phyloP scores from a whole-genome alignment of 1,140 invertebrate genomes.

The Trichonephila clavata region DNA sequence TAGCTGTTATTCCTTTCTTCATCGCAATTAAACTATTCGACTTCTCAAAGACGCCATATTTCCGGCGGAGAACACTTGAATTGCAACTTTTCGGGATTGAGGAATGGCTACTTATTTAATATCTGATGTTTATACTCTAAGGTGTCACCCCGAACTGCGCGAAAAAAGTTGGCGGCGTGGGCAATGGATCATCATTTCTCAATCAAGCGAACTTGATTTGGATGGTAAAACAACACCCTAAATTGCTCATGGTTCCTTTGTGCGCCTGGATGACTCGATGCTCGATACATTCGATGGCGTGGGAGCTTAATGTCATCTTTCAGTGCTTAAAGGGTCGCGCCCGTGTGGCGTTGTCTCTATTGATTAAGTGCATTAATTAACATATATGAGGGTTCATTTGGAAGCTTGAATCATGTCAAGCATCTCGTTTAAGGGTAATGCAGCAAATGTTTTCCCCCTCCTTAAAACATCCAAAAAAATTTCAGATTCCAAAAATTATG shows the following conservation, averaged over 20 bases:
- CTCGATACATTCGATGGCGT: constrained; percentile 57
- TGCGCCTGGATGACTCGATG: constrained; percentile 39
- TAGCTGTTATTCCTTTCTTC: neutral
- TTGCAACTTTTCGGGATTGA: constrained; percentile 11
- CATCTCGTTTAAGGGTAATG: neutral
- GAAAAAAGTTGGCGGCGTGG: constrained; percentile 54
- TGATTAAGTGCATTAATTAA: constrained; percentile 71
- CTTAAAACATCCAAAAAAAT: too few species aligned
- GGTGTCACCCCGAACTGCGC: constrained; percentile 38
- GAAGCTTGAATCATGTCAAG: neutral
- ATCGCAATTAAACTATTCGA: constrained; percentile 21
- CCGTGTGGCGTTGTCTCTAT: constrained; percentile 67
- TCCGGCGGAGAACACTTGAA: neutral
- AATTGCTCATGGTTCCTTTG: constrained; percentile 53
- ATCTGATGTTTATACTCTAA: constrained; percentile 26
- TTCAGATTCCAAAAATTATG: too few species aligned
- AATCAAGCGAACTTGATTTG: constrained; percentile 54
- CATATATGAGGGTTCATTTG: constrained; percentile 68
- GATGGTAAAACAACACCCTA: constrained; percentile 57
- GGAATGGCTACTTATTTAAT: constrained; percentile 46
- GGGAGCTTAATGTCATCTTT: constrained; percentile 65
- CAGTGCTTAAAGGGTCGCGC: constrained; percentile 38
- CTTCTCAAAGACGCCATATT: constrained; percentile 8
- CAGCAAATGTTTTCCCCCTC: neutral
- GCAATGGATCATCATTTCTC: constrained; percentile 59